Base-by-base conservation (phyloP, 2,113 vertebrate species). In the Ochotona curzoniae region DNA sequence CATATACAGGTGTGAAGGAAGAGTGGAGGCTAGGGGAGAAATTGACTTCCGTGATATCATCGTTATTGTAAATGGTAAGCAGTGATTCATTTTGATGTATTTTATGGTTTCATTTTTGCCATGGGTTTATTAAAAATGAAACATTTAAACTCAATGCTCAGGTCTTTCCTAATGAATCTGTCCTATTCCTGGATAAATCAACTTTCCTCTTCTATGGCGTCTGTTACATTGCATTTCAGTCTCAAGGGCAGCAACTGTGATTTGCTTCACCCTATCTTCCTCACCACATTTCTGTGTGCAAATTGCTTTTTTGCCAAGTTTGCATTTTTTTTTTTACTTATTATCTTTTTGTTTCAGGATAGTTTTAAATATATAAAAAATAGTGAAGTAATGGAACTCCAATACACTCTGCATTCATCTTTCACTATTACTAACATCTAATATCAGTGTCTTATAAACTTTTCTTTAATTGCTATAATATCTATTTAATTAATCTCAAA, bases 31-130 rank as follows among this genome's bases (percentile, higher is more conserved):
- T 11, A 98, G 99, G 38, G 99, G 99, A 67, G 99, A 99, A 98
- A 99, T 99, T 89, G 99, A 99, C 91, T 99, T 99, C 94, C 98
- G 99, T 85, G 99, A 99, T 97, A 99, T 99, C 92, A 98, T 98
- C 25, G 98, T 99, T 91, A 98, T 99, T 81, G 99, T 99, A 84
- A 99, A 99, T 76, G 99, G 99, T 99, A 98, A 99, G 99, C 85
- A 74, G 1, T 26, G 60, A 94, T 92, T 6, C 44, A 69, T n/a
- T 54, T 66, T 8, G 54, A 10, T 3, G 2, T 15, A 3, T 81
- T 75, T 3, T 61, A 64, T 67, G 96, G 2, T 23, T 90, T 70
- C 23, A 64, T 76, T 93, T 96, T 67, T 35, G 7, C 78, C 82
- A 15, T 91, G 20, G 47, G 9, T 79, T 63, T 75, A 13, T 85